phyloP scores from a whole-genome alignment of 2,113 vertebrate species.

The Periophthalmus modestus region DNA sequence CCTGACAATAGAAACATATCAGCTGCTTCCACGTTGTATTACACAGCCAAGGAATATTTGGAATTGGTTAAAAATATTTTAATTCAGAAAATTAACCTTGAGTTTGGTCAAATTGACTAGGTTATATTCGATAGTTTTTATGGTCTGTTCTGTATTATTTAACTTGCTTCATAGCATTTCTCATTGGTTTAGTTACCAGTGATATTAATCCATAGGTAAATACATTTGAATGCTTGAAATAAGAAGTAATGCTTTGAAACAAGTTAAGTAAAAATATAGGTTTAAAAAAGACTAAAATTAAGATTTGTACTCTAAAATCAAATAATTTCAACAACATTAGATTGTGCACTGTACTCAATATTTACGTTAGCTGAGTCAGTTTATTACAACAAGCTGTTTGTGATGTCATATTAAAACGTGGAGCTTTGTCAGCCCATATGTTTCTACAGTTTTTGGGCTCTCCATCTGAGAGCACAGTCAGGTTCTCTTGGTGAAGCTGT shows the following conservation, averaged over 20 bases:
- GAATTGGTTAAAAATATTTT: not conserved
- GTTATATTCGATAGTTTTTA: not conserved
- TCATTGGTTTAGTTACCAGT: not conserved
- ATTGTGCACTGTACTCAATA: not conserved
- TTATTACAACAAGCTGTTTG: not conserved
- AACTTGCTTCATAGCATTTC: not conserved
- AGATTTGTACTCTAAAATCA: too few relatives aligned
- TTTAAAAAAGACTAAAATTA: too few relatives aligned
- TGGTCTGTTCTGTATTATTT: not conserved
- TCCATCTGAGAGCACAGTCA: slow-evolving; percentile 66
- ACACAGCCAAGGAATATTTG: not conserved
- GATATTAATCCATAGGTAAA: not conserved
- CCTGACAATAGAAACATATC: slow-evolving; percentile 67
- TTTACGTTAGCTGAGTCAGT: not conserved
- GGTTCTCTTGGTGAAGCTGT: slow-evolving; percentile 46
- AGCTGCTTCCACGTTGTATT: slow-evolving; percentile 46
- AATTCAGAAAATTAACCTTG: not conserved
- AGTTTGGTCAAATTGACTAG: not conserved
- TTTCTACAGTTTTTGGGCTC: slow-evolving; percentile 46
- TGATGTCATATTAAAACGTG: slow-evolving; percentile 22
- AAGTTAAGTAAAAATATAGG: too few relatives aligned
- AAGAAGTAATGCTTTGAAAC: not conserved
- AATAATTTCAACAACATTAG: not conserved
- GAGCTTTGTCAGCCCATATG: slow-evolving; percentile 58
- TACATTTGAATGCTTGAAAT: not conserved